Evolutionary conservation across 2,888 invertebrate species (phyloP).

Genomic region (Aphodius granarius): DNA sequence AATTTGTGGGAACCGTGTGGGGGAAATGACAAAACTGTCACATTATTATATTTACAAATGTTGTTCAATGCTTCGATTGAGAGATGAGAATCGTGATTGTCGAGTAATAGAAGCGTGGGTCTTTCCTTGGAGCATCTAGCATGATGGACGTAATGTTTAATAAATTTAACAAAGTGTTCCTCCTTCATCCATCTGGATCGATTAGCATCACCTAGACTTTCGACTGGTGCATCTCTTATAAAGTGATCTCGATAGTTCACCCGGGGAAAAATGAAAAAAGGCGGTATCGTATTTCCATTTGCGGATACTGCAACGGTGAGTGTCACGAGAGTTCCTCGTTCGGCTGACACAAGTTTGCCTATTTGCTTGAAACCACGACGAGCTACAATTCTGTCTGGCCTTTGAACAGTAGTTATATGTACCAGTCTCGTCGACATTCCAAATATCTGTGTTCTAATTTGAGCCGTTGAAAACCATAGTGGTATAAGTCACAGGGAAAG

Average conservation of each 20-base stretch:
- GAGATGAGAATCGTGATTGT: not conserved
- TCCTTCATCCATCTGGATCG: not conserved
- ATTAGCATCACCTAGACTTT: not conserved
- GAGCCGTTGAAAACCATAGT: too few relatives aligned
- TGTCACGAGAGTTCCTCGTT: not conserved
- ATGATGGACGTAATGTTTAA: not conserved
- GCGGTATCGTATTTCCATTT: not conserved
- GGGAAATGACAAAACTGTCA: constrained; percentile 27
- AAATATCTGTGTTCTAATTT: too few relatives aligned
- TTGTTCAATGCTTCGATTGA: not conserved
- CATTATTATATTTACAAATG: constrained; percentile 19
- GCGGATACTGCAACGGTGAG: not conserved
- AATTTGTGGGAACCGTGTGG: constrained; percentile 31
- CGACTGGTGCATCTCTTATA: not conserved
- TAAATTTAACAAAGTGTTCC: not conserved
- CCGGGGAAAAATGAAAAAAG: not conserved
- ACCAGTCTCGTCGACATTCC: not conserved
- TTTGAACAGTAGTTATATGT: not conserved
- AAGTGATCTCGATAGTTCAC: not conserved
- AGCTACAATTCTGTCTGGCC: not conserved
- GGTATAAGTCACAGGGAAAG: too few relatives aligned
- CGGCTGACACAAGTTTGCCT: not conserved
- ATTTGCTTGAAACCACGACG: not conserved
- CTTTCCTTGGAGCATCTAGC: not conserved
- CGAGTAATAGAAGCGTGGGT: not conserved